Percentiles rank a stretch among this genome's conserved stretches.
Evolutionary conservation across 1,140 invertebrate species (phyloP).

Genomic region (Pomacea maculata): DNA sequence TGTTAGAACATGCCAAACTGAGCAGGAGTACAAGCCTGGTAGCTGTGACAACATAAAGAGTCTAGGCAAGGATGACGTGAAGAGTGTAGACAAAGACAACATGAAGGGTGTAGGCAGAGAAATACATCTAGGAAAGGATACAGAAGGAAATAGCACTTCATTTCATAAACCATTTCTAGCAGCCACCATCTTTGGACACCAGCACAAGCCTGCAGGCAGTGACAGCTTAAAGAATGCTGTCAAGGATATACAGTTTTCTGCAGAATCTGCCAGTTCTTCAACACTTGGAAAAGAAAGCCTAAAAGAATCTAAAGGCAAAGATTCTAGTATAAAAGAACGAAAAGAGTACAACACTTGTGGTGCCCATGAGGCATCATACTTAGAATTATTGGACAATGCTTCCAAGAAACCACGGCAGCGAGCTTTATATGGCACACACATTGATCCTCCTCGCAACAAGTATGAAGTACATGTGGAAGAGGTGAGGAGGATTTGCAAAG

Average conservation of each 20-base stretch:
- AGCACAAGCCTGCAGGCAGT: neutral
- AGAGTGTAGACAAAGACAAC: too few relatives aligned
- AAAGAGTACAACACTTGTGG: neutral
- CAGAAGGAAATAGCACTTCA: too few relatives aligned
- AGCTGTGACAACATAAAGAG: neutral
- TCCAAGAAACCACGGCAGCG: conserved; percentile 21
- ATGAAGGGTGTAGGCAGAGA: too few relatives aligned
- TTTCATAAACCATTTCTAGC: too few relatives aligned
- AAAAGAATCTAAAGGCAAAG: neutral
- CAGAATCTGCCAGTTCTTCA: too few relatives aligned
- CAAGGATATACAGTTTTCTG: neutral
- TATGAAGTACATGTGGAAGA: conserved; percentile 58
- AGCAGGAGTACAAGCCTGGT: too few relatives aligned
- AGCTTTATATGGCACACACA: conserved; percentile 50
- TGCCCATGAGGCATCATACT: conserved; percentile 23
- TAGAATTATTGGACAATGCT: conserved; percentile 34
- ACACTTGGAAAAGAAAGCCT: neutral
- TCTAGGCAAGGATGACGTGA: too few relatives aligned
- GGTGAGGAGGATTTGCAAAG: conserved; percentile 29
- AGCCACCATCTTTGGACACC: too few relatives aligned
- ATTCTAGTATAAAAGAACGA: neutral
- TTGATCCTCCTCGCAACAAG: conserved; percentile 26
- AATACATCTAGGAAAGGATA: too few relatives aligned
- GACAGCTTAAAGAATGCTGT: neutral
- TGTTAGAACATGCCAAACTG: neutral